phyloP scores from a whole-genome alignment of 2,797 vertebrate species.

The Clarias platycephalus region DNA sequence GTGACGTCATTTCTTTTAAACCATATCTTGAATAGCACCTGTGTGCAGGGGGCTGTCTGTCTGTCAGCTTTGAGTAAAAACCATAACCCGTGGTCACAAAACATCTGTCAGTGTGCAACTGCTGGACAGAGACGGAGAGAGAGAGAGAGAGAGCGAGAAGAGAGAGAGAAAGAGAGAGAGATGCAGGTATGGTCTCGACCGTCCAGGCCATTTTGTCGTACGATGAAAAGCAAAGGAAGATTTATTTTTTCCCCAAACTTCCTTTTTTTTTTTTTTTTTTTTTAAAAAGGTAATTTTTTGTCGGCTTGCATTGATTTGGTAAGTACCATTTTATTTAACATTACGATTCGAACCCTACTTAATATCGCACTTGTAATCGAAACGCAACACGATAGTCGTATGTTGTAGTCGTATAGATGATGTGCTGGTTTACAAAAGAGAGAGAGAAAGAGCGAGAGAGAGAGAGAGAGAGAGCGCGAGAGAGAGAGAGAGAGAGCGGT shows the following conservation, averaged over 20 bases:
- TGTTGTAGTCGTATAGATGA: neutral
- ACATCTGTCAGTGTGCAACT: constrained; percentile 72
- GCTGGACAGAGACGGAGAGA: constrained; percentile 62
- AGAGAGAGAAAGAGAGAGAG: constrained; percentile 50
- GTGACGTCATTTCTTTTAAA: constrained; percentile 73
- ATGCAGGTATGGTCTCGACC: constrained; percentile 52
- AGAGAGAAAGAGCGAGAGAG: neutral
- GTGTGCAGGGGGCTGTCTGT: constrained; percentile 74
- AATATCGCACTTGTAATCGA: too few relatives aligned
- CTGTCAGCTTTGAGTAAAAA: constrained; percentile 76
- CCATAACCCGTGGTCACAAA: constrained; percentile 74
- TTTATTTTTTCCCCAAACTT: constrained; percentile 28
- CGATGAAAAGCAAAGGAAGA: neutral
- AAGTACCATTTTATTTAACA: constrained; percentile 63
- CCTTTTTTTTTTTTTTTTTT: constrained; percentile 52
- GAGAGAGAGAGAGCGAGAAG: too few relatives aligned
- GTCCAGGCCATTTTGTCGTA: constrained; percentile 57
- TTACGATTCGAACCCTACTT: too few relatives aligned
- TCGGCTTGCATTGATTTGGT: constrained; percentile 60
- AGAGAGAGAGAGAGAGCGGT: too few relatives aligned
- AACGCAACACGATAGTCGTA: neutral
- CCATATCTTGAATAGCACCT: constrained; percentile 83
- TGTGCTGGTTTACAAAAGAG: neutral
- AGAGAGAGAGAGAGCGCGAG: too few relatives aligned
- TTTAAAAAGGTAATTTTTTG: constrained; percentile 49